Evolutionary conservation across 2,113 vertebrate species (phyloP), one percentile per base, ranked within the genome.

Genomic region (Echinops telfairi): DNA sequence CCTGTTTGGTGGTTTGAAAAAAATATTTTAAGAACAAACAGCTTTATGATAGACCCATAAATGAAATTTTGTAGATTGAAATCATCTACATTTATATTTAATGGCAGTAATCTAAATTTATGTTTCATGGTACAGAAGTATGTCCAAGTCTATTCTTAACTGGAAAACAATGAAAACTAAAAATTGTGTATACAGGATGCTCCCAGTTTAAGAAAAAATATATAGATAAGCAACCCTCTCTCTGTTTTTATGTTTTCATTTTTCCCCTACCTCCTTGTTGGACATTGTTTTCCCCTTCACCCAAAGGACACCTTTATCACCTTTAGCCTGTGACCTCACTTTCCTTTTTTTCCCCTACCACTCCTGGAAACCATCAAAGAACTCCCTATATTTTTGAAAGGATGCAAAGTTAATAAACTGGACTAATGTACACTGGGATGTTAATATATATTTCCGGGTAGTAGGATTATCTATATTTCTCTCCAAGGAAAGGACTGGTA

Each of bases 11-110:
- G 83, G 70, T 84, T 87, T 70, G n/a, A 90, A 93, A 92, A 78
- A 96, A 91, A 95, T 94, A 87, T 89, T 86, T 95, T 95, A 90
- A 90, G 70, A 89, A 57, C 20, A 86, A 75, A 64, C 31, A 58
- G 62, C 71, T 92, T 96, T 58, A 83, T 71, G 47, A 60, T 75
- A 79, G 33, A 90, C 1, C 27, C 12, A 70, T 79, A 47, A 80
- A 16, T 86, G 38, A 82, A 90, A 86, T 43, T 92, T 58, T 88
- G 2, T 31, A 88, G 33, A 60, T 80, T 38, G 58, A 92, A 79
- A 60, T 88, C 66, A 79, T 87, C 11, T 92, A 73, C 66, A 81
- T 86, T 94, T 96, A 79, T 58, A 80, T 31, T 78, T 88, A 87
- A 78, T 79, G 82, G 4, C 33, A 70, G 85, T 88, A 71, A 79